Conservation (phyloP, 2,113 vertebrate species). For the Melanotaenia duboulayi region DNA sequence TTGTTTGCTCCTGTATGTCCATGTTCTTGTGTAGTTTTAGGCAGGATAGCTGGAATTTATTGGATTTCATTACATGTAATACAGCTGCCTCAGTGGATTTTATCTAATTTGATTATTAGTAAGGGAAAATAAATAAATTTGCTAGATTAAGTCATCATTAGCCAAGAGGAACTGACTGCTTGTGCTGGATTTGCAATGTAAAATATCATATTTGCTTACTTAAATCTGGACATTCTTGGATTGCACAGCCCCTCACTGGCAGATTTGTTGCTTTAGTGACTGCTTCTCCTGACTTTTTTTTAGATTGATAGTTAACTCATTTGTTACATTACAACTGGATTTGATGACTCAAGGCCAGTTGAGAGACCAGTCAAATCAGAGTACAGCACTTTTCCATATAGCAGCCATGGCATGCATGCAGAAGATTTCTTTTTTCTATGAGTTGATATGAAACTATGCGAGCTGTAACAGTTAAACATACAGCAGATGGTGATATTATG, state of each 20-base stretch:
- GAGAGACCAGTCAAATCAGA: slow-evolving; percentile 32
- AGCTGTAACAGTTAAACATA: slow-evolving; percentile 62
- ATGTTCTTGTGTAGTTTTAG: not conserved
- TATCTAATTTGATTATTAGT: slow-evolving; percentile 30
- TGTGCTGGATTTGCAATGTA: slow-evolving; percentile 9
- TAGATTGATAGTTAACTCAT: not conserved
- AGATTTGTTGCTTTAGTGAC: slow-evolving; percentile 47
- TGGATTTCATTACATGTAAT: slow-evolving; percentile 13
- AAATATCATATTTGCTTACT: slow-evolving; percentile 13
- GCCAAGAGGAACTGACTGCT: slow-evolving; percentile 1
- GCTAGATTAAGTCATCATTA: slow-evolving; percentile 16
- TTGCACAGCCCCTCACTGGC: slow-evolving; percentile 17
- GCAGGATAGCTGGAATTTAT: not conserved
- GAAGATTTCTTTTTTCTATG: slow-evolving; percentile 6
- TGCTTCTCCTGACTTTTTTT: slow-evolving; percentile 6
- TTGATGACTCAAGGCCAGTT: slow-evolving; percentile 9
- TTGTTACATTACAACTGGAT: slow-evolving; percentile 12
- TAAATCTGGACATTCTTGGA: slow-evolving; percentile 32
- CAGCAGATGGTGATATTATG: slow-evolving; percentile 73
- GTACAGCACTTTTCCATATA: slow-evolving; percentile 2
- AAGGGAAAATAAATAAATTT: slow-evolving; percentile 14
- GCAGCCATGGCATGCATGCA: slow-evolving; percentile 13
- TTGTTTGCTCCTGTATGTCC: not conserved
- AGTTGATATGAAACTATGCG: slow-evolving; percentile 49
- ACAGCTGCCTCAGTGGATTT: slow-evolving; percentile 15